phyloP scores from a whole-genome alignment of 2,797 vertebrate genomes.

The Chromis chromis region DNA sequence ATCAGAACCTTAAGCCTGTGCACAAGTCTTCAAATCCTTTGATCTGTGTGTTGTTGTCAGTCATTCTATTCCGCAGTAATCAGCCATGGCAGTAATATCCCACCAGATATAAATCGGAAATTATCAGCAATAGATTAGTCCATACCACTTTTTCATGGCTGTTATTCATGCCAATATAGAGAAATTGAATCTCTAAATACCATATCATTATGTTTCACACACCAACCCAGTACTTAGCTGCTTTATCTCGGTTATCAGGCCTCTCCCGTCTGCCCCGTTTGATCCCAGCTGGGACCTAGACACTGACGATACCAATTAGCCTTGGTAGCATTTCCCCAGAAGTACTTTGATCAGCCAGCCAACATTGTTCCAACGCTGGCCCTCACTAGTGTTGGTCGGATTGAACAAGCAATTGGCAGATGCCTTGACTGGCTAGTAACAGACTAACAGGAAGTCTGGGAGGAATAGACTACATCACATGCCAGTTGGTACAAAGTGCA shows the following conservation, averaged over 20 bases:
- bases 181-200: slow-evolving; percentile 72
- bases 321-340: slow-evolving; percentile 55
- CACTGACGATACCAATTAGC: slow-evolving; percentile 72
- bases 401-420: slow-evolving; percentile 68
- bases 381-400: slow-evolving; percentile 15
- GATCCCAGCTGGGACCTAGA: slow-evolving; percentile 71
- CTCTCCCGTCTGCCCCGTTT: slow-evolving; percentile 43
- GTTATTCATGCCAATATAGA: slow-evolving; percentile 64
- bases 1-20: slow-evolving; percentile 3
- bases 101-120: slow-evolving; percentile 70
- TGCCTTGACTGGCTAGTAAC: slow-evolving; percentile 49
- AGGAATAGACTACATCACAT: slow-evolving; percentile 39
- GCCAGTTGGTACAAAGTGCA: slow-evolving; percentile 52
- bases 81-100: slow-evolving; percentile 64
- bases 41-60: slow-evolving; percentile 51
- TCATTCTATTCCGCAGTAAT: slow-evolving; percentile 63
- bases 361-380: slow-evolving; percentile 56
- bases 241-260: slow-evolving; percentile 59
- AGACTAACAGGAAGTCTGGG: slow-evolving; percentile 61
- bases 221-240: slow-evolving; percentile 40
- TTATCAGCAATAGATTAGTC: slow-evolving; percentile 68
- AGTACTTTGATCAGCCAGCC: slow-evolving; percentile 65
- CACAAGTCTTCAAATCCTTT: slow-evolving; percentile 15
- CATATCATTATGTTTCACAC: slow-evolving; percentile 71
- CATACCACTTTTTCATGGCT: slow-evolving; percentile 58